Conservation (phyloP, 2,888 invertebrate genomes). For the Drosophila anceps region DNA sequence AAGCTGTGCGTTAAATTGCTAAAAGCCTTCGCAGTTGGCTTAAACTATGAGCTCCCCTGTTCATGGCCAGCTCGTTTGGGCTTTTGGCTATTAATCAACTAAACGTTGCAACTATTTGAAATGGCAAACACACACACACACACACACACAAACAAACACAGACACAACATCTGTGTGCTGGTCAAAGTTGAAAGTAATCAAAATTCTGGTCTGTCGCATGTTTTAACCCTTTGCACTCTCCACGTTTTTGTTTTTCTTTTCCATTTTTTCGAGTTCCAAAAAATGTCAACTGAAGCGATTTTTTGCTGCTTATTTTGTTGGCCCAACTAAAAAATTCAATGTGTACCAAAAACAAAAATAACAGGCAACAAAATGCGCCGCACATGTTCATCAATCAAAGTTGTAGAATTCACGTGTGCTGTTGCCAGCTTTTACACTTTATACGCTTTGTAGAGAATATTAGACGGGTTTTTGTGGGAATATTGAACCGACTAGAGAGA, state of each 20-base stretch:
- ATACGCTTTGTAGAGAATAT: not conserved
- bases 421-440: conserved; percentile 28
- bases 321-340: conserved; percentile 63
- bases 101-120: conserved; percentile 78
- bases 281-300: conserved; percentile 69
- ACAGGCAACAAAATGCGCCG: conserved; percentile 45
- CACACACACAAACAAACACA: too few species aligned
- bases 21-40: conserved; percentile 74
- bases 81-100: conserved; percentile 77
- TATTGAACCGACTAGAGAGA: not conserved
- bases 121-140: conserved; percentile 40
- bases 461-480: too few species aligned
- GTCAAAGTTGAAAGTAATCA: conserved; percentile 75
- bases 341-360: conserved; percentile 31
- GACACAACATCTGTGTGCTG: conserved; percentile 23
- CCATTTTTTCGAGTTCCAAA: conserved; percentile 15
- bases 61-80: conserved; percentile 14
- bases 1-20: conserved; percentile 81
- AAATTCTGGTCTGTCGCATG: conserved; percentile 59
- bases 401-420: conserved; percentile 21
- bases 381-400: conserved; percentile 80
- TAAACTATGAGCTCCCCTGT: conserved; percentile 64
- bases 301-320: conserved; percentile 20
- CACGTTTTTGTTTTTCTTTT: conserved; percentile 10
- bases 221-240: conserved; percentile 44